Evolutionary conservation across 1,140 invertebrate species (phyloP).

Genomic region (Venustaconcha ellipsiformis): DNA sequence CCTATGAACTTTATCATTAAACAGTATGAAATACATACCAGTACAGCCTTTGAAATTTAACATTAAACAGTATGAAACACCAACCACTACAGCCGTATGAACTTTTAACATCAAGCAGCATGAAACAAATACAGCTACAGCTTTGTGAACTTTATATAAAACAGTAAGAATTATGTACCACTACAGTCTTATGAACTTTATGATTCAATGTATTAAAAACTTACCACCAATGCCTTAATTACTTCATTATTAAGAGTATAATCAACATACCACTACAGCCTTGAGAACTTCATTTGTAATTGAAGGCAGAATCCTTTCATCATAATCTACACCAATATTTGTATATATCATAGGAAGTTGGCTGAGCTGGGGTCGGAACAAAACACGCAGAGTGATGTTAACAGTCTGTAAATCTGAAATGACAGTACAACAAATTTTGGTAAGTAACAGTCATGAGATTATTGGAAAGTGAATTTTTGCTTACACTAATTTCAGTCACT

Average conservation of each 20-base stretch:
- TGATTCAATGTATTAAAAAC: no score
- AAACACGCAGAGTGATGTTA: conserved; percentile 97
- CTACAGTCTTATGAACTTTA: no score
- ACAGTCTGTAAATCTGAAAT: conserved; percentile 96
- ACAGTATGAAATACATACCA: no score
- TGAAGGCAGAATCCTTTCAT: conserved; percentile 97
- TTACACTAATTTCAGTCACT: background rate
- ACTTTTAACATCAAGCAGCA: no score
- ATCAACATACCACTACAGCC: conserved; percentile 85
- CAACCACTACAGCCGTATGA: no score
- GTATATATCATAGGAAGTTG: conserved; percentile 92
- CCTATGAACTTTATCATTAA: no score
- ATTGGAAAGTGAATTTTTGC: background rate
- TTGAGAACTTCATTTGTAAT: conserved; percentile 99
- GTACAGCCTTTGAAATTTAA: no score
- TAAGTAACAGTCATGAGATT: background rate
- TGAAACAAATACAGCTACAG: no score
- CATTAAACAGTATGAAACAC: no score
- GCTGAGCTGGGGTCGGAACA: conserved; percentile 93
- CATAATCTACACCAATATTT: conserved; percentile 97
- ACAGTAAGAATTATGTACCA: no score
- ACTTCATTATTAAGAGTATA: background rate
- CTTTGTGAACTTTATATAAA: no score
- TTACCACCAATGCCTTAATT: no score
- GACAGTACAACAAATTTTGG: background rate